Evolutionary conservation across 1,140 invertebrate genomes (phyloP).

Genomic region (Drosophila littoralis): DNA sequence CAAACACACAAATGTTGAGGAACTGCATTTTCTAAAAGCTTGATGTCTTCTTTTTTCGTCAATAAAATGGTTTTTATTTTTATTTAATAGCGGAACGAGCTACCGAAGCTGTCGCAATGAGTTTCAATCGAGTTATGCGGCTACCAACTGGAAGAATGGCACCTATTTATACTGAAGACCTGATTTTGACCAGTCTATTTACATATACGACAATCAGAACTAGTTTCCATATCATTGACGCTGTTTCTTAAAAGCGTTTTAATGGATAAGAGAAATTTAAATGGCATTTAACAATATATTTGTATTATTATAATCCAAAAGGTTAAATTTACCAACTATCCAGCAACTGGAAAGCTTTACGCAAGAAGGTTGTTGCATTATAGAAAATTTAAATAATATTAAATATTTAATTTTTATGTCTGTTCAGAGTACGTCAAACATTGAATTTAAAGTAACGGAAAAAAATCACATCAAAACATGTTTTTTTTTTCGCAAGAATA

Average conservation of each 20-base stretch:
- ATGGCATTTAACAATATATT: neutral
- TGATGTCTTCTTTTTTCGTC: neutral
- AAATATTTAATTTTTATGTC: neutral
- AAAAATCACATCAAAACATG: conserved; percentile 4
- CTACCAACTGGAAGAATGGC: conserved; percentile 1
- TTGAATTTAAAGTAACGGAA: neutral
- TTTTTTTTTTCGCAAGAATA: conserved; percentile 1
- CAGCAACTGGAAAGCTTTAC: neutral
- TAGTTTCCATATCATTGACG: conserved; percentile 21
- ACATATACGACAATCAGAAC: conserved; percentile 24
- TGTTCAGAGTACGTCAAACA: neutral
- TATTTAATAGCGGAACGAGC: conserved; percentile 4
- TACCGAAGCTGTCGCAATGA: conserved; percentile 25
- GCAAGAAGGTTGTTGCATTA: neutral
- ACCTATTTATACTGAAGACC: conserved; percentile 37
- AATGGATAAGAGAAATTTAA: conserved; percentile 3
- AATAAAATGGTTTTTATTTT: neutral
- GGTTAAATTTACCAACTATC: neutral
- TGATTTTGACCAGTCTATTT: conserved; percentile 27
- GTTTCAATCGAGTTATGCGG: conserved; percentile 13
- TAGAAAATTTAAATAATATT: neutral
- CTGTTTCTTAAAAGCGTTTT: conserved; percentile 7
- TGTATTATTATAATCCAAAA: neutral
- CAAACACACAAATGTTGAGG: neutral
- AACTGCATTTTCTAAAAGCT: conserved; percentile 4